Evolutionary conservation across 2,888 invertebrate genomes (phyloP).

Genomic region (Chironomus riparius): DNA sequence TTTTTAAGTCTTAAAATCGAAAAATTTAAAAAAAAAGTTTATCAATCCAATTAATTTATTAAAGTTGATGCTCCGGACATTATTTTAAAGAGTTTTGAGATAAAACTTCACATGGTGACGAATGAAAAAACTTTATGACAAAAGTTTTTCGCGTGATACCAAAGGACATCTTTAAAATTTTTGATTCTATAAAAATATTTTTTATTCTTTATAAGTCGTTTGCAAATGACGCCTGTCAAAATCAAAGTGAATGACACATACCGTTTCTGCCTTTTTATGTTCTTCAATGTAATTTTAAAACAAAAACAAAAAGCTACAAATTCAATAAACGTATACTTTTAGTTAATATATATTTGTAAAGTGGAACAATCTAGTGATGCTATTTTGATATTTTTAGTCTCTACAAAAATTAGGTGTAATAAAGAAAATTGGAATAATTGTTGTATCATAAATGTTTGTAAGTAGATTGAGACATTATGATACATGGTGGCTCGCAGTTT

Average conservation of each 20-base stretch:
- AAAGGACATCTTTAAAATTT: constrained; percentile 1
- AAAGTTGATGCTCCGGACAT: too few relatives aligned
- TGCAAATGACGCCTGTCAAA: too few relatives aligned
- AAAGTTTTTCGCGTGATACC: constrained; percentile 7
- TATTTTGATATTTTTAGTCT: constrained; percentile 15
- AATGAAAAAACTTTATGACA: neutral
- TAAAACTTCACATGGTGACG: neutral
- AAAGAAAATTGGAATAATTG: too few relatives aligned
- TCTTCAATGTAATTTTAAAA: too few relatives aligned
- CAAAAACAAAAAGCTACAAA: neutral
- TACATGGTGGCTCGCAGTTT: neutral
- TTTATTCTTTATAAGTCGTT: neutral
- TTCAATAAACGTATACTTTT: neutral
- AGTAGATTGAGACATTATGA: neutral
- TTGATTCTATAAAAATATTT: neutral
- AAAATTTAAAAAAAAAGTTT: too few relatives aligned
- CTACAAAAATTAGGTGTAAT: too few relatives aligned
- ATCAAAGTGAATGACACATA: too few relatives aligned
- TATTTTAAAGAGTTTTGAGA: too few relatives aligned
- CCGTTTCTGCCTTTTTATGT: too few relatives aligned
- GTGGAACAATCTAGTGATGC: constrained; percentile 21
- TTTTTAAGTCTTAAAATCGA: too few relatives aligned
- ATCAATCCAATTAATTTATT: too few relatives aligned
- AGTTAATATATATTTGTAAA: neutral
- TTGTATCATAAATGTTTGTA: neutral